Percentiles rank a stretch among this genome's conserved stretches.
These are phyloP conservation scores for Strigamia maritima DNA, from an alignment of 2,888 invertebrate genomes.

Conservation along the genomic window DNA sequence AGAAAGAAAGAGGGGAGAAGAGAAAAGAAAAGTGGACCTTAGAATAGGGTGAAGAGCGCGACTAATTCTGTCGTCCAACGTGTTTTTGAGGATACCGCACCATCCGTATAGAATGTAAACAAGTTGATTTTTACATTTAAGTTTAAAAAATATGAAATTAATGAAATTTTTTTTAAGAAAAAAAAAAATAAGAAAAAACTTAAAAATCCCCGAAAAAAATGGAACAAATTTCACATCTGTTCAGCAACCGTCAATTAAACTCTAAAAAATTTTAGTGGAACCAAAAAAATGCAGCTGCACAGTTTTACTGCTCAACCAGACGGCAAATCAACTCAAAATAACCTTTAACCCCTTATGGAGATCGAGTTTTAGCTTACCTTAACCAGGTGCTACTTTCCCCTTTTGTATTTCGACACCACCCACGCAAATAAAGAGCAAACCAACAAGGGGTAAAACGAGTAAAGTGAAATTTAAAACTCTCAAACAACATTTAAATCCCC, in stretches of 20 bases:
- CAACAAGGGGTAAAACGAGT: not conserved
- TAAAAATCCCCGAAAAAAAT: not conserved
- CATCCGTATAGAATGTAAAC: not conserved
- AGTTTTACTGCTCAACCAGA: slow-evolving; percentile 33
- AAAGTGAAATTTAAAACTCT: not conserved
- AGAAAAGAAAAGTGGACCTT: slow-evolving; percentile 21
- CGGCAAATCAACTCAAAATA: slow-evolving; percentile 2
- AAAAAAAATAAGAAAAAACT: not conserved
- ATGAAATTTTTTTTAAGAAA: not conserved
- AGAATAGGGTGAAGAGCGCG: not conserved
- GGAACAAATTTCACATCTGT: slow-evolving; percentile 33
- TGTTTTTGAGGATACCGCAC: slow-evolving; percentile 14
- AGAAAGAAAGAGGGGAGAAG: not conserved
- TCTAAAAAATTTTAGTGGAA: slow-evolving; percentile 1
- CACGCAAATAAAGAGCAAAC: slow-evolving; percentile 18
- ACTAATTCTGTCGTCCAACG: slow-evolving; percentile 1
- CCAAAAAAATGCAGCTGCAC: slow-evolving; percentile 7
- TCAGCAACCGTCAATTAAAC: slow-evolving; percentile 8
- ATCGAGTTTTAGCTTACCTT: slow-evolving; percentile 17
- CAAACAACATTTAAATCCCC: not conserved
- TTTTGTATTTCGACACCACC: not conserved
- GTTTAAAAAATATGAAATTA: not conserved
- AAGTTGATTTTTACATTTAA: not conserved
- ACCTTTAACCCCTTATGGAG: not conserved
- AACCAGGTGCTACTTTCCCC: slow-evolving; percentile 8